phyloP scores from a whole-genome alignment of 2,113 vertebrate species.

The Lutjanus erythropterus region DNA sequence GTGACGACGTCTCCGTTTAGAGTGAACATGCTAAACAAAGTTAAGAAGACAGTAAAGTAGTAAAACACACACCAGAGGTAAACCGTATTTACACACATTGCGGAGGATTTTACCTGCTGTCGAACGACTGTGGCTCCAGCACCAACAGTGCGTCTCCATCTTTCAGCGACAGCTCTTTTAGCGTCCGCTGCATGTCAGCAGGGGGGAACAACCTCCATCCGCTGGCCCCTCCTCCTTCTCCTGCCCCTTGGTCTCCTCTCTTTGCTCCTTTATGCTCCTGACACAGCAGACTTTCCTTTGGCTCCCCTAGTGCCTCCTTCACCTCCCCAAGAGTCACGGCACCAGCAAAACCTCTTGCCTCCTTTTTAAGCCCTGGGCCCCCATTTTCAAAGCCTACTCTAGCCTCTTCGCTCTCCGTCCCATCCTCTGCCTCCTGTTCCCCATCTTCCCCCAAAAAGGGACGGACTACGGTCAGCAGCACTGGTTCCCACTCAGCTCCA shows the following conservation, averaged over 20 bases:
- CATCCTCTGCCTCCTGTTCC: slow-evolving; percentile 55
- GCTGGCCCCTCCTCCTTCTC: slow-evolving; percentile 79
- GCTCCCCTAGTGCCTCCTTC: slow-evolving; percentile 79
- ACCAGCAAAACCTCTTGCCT: slow-evolving; percentile 77
- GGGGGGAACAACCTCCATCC: slow-evolving; percentile 88
- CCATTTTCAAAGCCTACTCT: slow-evolving; percentile 48
- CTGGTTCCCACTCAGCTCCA: slow-evolving; percentile 89
- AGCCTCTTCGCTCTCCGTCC: neutral
- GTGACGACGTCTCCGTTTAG: slow-evolving; percentile 82
- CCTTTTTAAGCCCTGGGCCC: slow-evolving; percentile 71
- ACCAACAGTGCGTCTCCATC: slow-evolving; percentile 90
- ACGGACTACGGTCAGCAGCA: slow-evolving; percentile 89
- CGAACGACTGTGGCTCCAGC: slow-evolving; percentile 84
- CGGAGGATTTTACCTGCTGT: slow-evolving; percentile 84
- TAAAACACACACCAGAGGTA: neutral
- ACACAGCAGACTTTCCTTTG: slow-evolving; percentile 81
- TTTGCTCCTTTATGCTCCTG: slow-evolving; percentile 73
- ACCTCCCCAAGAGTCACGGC: slow-evolving; percentile 75
- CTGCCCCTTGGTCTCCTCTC: slow-evolving; percentile 46
- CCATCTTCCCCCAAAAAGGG: slow-evolving; percentile 68
- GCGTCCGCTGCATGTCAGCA: slow-evolving; percentile 87
- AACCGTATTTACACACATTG: neutral
- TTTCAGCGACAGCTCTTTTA: slow-evolving; percentile 87
- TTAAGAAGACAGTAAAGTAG: neutral
- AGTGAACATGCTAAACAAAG: slow-evolving; percentile 78